Conservation (phyloP, 2,888 invertebrate species). For the Thelaira solivaga region DNA sequence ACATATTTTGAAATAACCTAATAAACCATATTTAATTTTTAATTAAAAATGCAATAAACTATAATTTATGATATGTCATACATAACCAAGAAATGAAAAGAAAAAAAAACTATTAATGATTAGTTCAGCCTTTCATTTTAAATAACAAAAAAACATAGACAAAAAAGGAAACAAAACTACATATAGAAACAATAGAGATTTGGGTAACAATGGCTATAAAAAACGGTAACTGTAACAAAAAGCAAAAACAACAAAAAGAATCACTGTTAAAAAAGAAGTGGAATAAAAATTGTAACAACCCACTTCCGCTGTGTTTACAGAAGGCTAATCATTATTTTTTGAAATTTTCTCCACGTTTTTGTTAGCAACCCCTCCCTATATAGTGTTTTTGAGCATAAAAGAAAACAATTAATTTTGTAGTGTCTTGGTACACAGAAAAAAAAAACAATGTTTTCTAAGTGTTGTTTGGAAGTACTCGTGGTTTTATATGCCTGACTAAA, state of each 20-base stretch:
- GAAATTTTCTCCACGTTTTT: background rate
- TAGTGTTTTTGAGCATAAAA: background rate
- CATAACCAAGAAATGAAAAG: background rate
- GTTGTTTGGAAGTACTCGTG: conserved; percentile 29
- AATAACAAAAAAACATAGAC: conserved; percentile 2
- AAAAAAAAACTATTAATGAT: conserved; percentile 32
- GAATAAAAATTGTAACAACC: conserved; percentile 48
- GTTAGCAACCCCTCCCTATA: conserved; percentile 24
- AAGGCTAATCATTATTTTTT: conserved; percentile 52
- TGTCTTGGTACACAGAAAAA: background rate
- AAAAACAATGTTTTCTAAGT: conserved; percentile 1
- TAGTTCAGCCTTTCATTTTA: conserved; percentile 41
- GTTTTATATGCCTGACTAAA: background rate
- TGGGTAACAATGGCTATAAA: conserved; percentile 32
- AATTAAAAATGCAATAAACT: conserved; percentile 31
- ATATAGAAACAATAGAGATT: conserved; percentile 41
- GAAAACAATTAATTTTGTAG: conserved; percentile 20
- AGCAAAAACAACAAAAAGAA: conserved; percentile 36
- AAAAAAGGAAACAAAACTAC: background rate
- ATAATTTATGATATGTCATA: conserved; percentile 42
- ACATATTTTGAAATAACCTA: no score
- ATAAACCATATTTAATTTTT: background rate
- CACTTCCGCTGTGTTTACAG: conserved; percentile 58
- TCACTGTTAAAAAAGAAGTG: conserved; percentile 9
- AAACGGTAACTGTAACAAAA: conserved; percentile 41